Percentiles rank a stretch among this genome's conserved stretches.
Conservation (phyloP, 2,888 invertebrate species). For the Dicyrtomina minuta region DNA sequence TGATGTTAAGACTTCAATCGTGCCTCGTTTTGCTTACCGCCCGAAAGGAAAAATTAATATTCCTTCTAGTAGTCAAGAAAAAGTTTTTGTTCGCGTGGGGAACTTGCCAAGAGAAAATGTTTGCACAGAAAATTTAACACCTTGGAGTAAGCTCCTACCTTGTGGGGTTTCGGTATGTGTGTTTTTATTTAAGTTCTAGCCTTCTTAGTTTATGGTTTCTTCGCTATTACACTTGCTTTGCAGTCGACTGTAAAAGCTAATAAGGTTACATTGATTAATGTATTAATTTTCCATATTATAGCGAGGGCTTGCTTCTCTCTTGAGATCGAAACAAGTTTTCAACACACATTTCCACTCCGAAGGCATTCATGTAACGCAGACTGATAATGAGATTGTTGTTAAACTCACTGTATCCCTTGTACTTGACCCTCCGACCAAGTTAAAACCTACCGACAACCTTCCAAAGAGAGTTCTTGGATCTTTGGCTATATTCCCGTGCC, state of each 20-base stretch:
- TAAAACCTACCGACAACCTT: conserved; percentile 76
- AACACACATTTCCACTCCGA: conserved; percentile 91
- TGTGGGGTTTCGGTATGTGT: conserved; percentile 76
- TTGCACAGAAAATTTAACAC: conserved; percentile 98
- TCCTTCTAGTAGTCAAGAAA: conserved; percentile 57
- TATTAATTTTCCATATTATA: conserved; percentile 53
- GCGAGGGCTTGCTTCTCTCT: conserved; percentile 79
- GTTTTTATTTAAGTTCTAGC: too few species aligned
- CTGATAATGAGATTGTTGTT: conserved; percentile 71
- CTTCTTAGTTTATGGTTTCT: too few species aligned
- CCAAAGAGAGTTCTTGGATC: conserved; percentile 78
- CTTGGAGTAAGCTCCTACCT: conserved; percentile 95
- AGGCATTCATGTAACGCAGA: conserved; percentile 77
- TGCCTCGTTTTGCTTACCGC: conserved; percentile 78
- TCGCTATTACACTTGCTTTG: too few species aligned
- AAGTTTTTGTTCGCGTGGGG: conserved; percentile 70
- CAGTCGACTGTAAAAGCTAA: not conserved
- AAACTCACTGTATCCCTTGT: conserved; percentile 84
- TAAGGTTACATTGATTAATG: not conserved
- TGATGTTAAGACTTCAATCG: conserved; percentile 77
- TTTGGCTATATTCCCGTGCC: conserved; percentile 78
- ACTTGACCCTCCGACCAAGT: conserved; percentile 68
- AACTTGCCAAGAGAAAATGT: conserved; percentile 94
- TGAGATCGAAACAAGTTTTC: conserved; percentile 88
- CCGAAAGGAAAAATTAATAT: conserved; percentile 69